Evolutionary conservation across 2,797 vertebrate genomes (phyloP).

Genomic region (Jordanella pulchra): DNA sequence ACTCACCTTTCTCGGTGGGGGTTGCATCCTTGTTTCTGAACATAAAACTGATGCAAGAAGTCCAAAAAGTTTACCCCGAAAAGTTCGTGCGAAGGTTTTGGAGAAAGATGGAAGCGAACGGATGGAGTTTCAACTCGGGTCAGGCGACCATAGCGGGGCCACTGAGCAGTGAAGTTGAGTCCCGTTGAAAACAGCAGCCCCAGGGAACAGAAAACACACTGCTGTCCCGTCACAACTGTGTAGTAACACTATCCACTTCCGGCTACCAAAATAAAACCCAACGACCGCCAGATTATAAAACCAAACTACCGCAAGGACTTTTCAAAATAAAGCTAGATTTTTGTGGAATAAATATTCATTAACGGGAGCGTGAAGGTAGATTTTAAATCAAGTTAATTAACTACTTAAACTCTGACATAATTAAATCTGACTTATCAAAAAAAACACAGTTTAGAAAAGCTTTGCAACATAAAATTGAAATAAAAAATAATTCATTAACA

Average conservation of each 20-base stretch:
- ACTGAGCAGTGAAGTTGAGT: slow-evolving; percentile 49
- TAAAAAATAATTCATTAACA: no score
- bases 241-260: slow-evolving; percentile 7
- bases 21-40: slow-evolving; percentile 87
- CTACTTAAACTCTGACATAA: no score
- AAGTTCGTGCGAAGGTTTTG: slow-evolving; percentile 27
- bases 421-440: no score
- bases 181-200: slow-evolving; percentile 71
- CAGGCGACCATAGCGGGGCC: slow-evolving; percentile 66
- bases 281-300: rapidly evolving
- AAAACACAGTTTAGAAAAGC: no score
- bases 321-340: slow-evolving; percentile 37
- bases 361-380: no score
- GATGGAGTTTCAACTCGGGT: slow-evolving; percentile 39
- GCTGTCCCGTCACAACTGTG: slow-evolving; percentile 3
- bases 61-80: slow-evolving; percentile 26
- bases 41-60: slow-evolving; percentile 56
- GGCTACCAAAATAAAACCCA: slow-evolving; percentile 25
- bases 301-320: not conserved
- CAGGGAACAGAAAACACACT: slow-evolving; percentile 59
- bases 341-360: not conserved
- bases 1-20: slow-evolving; percentile 94
- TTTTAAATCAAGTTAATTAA: no score
- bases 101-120: slow-evolving; percentile 4
- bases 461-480: no score